These are phyloP conservation scores for Erebia ligea DNA, from an alignment of 2,888 invertebrate species.

Conservation along the genomic window DNA sequence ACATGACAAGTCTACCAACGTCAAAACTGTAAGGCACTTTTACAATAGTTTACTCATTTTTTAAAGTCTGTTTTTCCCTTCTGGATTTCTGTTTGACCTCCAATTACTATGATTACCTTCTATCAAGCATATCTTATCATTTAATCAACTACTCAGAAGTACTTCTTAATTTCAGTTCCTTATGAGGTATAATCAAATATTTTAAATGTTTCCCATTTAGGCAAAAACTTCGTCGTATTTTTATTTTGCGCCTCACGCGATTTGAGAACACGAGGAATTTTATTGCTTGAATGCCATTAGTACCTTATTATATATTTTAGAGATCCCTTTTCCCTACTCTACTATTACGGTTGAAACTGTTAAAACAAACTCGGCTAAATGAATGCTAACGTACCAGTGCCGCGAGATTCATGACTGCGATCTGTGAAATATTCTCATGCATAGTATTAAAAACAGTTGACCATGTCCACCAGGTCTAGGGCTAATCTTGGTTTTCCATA, in stretches of 20 bases:
- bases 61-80: too few relatives aligned
- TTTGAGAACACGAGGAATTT: conserved; percentile 13
- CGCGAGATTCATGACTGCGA: too few relatives aligned
- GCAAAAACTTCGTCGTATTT: not conserved
- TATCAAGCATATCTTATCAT: not conserved
- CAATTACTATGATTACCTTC: not conserved
- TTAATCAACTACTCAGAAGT: not conserved
- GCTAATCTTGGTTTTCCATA: not conserved
- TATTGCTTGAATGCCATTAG: conserved; percentile 18
- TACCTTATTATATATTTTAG: not conserved
- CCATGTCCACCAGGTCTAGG: not conserved
- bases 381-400: too few relatives aligned
- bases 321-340: not conserved
- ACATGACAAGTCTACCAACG: too few relatives aligned
- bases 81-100: not conserved
- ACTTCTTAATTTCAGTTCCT: not conserved
- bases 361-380: not conserved
- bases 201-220: conserved; percentile 10
- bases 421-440: not conserved
- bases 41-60: too few relatives aligned
- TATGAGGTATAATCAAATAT: not conserved
- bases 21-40: too few relatives aligned
- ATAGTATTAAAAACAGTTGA: not conserved
- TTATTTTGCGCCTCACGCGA: conserved; percentile 20
- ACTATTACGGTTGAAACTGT: not conserved